A percentile compares a stretch with the other conserved stretches of the same genome.
These are phyloP conservation scores for Dicrurus megarhynchus DNA, from an alignment of 2,113 vertebrate species.

Conservation along the genomic window DNA sequence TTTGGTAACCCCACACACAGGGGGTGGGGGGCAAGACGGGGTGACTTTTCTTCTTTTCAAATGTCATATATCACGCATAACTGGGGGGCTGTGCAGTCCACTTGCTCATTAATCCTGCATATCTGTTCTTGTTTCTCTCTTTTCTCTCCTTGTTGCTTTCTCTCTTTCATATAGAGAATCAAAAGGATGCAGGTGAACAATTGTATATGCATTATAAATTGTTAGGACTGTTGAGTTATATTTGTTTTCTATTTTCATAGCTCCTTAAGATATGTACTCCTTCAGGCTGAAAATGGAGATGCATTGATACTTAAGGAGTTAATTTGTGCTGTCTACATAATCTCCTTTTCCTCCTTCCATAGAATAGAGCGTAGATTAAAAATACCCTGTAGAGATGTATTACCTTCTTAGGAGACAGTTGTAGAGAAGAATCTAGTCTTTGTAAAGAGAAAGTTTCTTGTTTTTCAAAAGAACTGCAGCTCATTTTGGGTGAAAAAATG, in stretches of 20 bases:
- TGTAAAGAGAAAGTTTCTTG: conserved; percentile 42
- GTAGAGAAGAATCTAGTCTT: neutral
- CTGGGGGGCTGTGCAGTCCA: conserved; percentile 78
- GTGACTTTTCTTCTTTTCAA: conserved; percentile 67
- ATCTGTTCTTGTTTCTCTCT: conserved; percentile 89
- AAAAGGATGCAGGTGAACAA: conserved; percentile 93
- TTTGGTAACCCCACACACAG: conserved; percentile 71
- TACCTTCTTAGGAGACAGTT: neutral
- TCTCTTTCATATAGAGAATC: conserved; percentile 94
- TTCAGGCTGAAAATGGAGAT: conserved; percentile 74
- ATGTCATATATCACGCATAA: conserved; percentile 79
- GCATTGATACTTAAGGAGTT: conserved; percentile 83
- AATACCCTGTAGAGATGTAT: conserved; percentile 9
- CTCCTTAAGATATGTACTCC: conserved; percentile 83
- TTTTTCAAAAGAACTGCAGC: conserved; percentile 38
- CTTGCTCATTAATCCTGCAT: conserved; percentile 88
- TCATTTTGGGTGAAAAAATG: conserved; percentile 42
- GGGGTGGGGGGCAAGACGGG: conserved; percentile 63
- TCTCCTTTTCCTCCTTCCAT: conserved; percentile 46
- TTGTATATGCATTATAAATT: conserved; percentile 92
- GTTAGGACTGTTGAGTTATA: conserved; percentile 80
- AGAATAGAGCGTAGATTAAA: conserved; percentile 39
- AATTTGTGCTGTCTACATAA: conserved; percentile 84
- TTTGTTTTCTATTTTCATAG: conserved; percentile 73
- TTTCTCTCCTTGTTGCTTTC: conserved; percentile 85